Base-by-base conservation (phyloP, 2,113 vertebrate species). In the Gasterosteus aculeatus region DNA sequence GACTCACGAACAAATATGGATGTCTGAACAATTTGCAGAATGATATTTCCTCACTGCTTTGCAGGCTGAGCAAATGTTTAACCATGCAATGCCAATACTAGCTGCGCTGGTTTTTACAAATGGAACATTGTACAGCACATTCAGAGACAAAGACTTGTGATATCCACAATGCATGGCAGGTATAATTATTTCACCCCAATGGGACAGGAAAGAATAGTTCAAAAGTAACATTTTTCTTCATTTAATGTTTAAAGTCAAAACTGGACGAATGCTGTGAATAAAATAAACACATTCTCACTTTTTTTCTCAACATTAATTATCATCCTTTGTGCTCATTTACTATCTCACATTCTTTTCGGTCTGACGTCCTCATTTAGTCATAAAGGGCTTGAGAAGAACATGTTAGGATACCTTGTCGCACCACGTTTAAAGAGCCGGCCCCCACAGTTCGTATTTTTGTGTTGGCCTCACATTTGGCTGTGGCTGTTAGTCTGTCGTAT, bases 31-130 rank as follows among this genome's bases (percentile, higher is more conserved):
- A 69, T 88, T 85, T 83, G 51, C 57, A 26, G 53, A 72, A 31
- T 41, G 39, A 75, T 78, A 56, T 64, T 74, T 75, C 31, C 56
- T 31, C 57, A 29, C 67, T 44, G 58, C 49, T 79, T 79, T 64
- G 68, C 54, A 68, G 62, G 73, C 31, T 7, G 41, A 77, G 59
- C 51, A 85, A 82, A 85, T 90, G 85, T 75, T 82, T 82, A 91
- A 74, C 80, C 83, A 75, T 84, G 85, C 83, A 58, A 78, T n/a
- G 78, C 76, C 85, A 88, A 88, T 59, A 63, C 7, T 42, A 78
- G 75, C 65, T 7, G 41, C 63, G 69, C 77, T 80, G 68, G 69
- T 75, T 81, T 85, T 59, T 53, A 42, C 64, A 87, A 82, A 87
- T 87, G 63, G 78, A 87, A 73, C 58, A 58, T 44, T 68, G 83